Evolutionary conservation across 2,113 vertebrate genomes (phyloP), one percentile per base, ranked within the genome.

Genomic region (Mystacornis crossleyi): DNA sequence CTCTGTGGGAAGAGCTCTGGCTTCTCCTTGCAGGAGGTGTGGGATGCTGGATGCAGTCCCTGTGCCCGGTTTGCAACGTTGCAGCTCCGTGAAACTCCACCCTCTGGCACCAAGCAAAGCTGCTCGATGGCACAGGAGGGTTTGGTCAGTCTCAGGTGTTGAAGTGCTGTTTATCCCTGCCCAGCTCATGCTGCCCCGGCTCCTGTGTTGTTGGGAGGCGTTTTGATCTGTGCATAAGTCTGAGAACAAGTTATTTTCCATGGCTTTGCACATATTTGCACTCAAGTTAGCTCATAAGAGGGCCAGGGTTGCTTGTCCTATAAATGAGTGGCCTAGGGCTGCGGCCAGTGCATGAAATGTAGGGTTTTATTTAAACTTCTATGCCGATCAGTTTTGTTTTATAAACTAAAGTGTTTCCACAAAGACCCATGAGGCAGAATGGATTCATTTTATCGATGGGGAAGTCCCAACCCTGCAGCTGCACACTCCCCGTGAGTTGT

Each of bases 41-140:
- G 3, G 53, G 80, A 69, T 58, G 57, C 36, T 53, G 69, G 74
- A n/a, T 40, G 48, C 55, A 10, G 14, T 33, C 34, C 47, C 51
- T 33, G 34, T 20, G 17, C 65, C 34, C 10, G 42, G 12, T 25
- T 66, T 84, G 73, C 36, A 65, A 1, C 0, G 0, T 2, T 48
- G 75, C 67, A 53, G 36, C 34, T 48, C 45, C 0, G 0, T 25
- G 8, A 18, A 71, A 5, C 31, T 48, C 9, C 34, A 26, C 0
- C 14, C 29, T 36, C 18, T n/a, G 48, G 45, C n/a, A 28, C 45
- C 3, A 7, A 61, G 69, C 3, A 31, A 43, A 78, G n/a, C 40
- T 67, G 54, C 62, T 80, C 1, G 0, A 3, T 64, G 7, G 19
- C 57, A 54, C 65, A 18, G 36, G 47, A 66, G 34, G 4, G 6